Percentiles rank a stretch among this genome's conserved stretches.
Conservation (phyloP, 2,888 invertebrate species). For the Parochlus steinenii region DNA sequence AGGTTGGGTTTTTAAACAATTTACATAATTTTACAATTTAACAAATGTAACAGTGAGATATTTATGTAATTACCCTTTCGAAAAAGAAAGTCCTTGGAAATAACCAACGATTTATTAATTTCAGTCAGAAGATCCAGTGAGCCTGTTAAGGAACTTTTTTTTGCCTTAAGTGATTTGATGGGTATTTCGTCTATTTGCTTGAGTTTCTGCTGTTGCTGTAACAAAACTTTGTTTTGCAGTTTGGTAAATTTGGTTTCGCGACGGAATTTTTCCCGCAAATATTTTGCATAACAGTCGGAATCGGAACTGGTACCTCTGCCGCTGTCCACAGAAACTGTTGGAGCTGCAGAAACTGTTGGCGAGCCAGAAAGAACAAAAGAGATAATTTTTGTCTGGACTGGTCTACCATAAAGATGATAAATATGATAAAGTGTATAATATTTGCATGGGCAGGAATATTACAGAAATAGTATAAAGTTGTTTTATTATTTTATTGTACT, state of each 20-base stretch:
- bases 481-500: no score
- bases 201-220: neutral
- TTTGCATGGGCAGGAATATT: no score
- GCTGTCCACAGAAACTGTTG: slow-evolving; percentile 6
- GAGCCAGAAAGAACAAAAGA: no score
- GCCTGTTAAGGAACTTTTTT: no score
- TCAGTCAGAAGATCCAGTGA: slow-evolving; percentile 44
- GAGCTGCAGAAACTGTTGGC: slow-evolving; percentile 3
- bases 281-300: slow-evolving; percentile 8
- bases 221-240: slow-evolving; percentile 9
- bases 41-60: neutral
- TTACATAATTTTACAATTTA: neutral
- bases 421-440: no score
- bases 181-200: neutral
- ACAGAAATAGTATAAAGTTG: no score
- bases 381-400: no score
- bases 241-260: slow-evolving; percentile 8
- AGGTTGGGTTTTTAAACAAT: neutral
- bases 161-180: neutral
- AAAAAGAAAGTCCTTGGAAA: slow-evolving; percentile 46
- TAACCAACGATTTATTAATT: slow-evolving; percentile 40
- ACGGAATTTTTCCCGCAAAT: slow-evolving; percentile 9
- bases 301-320: slow-evolving; percentile 8
- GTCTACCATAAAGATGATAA: no score
- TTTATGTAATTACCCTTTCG: slow-evolving; percentile 30